Base-by-base conservation (phyloP, 1,140 invertebrate species). In the Leptinotarsa texana region DNA sequence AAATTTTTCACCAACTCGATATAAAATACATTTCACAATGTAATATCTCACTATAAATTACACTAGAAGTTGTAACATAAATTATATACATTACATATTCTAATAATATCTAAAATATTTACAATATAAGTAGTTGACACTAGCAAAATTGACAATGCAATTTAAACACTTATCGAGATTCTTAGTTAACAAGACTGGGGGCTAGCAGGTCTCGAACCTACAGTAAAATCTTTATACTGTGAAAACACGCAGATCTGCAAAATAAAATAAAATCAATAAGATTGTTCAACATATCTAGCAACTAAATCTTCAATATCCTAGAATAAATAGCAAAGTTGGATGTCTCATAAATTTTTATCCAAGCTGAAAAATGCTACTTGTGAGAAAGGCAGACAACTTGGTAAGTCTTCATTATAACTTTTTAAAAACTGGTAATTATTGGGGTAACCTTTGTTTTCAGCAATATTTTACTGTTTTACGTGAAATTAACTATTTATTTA, bases 201-300 rank as follows among this genome's bases (percentile, higher is more conserved):
- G 77, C 82, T 84, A 77, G 88, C 83, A 72, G 90, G 88, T 74
- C 88, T 86, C 22, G 89, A 89, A 76, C 89, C 88, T 78, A 95
- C 91, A 78, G 92, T 93, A 85, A 95, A 95, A 89, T 96, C 93
- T 89, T 95, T 95, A 86, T 96, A 95, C 85, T 96, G 93, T 71
- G 94, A 95, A 86, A 95, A 95, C 77, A 96, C 93, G 81, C 93
- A 93, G 80, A 96, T 94, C 95, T 96, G 88, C 79, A 92, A 91
- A 81, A 63, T 77, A 76, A 18, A 68, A 68, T 47, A 8, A 42
- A 66, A 66, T 66, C 6, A 66, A 13, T 27, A 66, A n/a, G 17
- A n/a, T 21, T 62, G 15, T 62, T n/a, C 21, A 62, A 18, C 11
- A n/a, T 62, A 18, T 8, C 61, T n/a, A 62, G 13, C 5, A 62